Conservation (phyloP, 2,113 vertebrate species). For the Engraulis encrasicolus region DNA sequence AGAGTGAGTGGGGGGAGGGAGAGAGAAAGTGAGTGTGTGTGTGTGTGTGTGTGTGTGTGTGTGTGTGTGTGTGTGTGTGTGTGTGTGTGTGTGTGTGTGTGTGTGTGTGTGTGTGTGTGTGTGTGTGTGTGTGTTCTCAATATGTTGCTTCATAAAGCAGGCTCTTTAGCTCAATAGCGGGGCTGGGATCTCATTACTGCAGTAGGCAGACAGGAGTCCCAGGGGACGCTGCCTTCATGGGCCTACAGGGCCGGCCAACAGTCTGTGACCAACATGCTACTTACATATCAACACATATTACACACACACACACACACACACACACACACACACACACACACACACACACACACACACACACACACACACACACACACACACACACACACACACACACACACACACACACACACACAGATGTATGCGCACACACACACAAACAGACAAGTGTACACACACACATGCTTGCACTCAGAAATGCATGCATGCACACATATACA, state of each 20-base stretch:
- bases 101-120: neutral
- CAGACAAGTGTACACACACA: conserved; percentile 24
- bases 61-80: too few species aligned
- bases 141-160: conserved; percentile 57
- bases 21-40: neutral
- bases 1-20: neutral
- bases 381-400: neutral
- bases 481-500: too few species aligned
- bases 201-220: conserved; percentile 41
- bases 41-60: neutral
- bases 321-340: neutral
- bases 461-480: neutral
- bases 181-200: conserved; percentile 48
- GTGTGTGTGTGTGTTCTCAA: neutral
- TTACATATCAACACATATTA: neutral
- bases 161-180: conserved; percentile 48
- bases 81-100: neutral
- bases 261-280: conserved; percentile 31
- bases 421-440: neutral
- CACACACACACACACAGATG: neutral
- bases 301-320: too few species aligned
- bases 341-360: neutral
- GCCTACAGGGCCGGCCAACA: conserved; percentile 27
- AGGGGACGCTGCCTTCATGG: conserved; percentile 12
- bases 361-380: too few species aligned